Evolutionary conservation across 2,888 invertebrate species (phyloP), one percentile per base, ranked within the genome.

Genomic region (Incurvaria masculella): DNA sequence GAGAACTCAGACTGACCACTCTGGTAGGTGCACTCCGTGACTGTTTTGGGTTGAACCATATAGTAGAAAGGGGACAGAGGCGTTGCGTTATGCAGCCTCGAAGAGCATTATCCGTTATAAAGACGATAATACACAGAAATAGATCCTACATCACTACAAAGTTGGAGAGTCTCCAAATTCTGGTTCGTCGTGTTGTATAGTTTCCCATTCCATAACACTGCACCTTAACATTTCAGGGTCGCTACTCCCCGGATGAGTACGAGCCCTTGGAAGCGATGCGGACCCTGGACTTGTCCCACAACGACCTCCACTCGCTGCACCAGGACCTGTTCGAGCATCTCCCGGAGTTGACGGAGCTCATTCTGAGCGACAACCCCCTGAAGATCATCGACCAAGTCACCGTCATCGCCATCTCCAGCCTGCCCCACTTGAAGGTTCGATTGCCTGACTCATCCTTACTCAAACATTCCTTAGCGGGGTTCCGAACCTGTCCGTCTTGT

Each of bases 281-380:
- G 42, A 72, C 72, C 4, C 68, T 91, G 17, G 81, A 85, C 59
- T 68, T 94, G 51, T 86, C 86, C 0, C 64, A 84, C 61, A 94
- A 94, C 63, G 72, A 80, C 19, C 64, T 93, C 1, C 87, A 89
- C 56, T 81, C 83, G 0, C 64, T 93, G n/a, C 64, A 88, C 58
- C 78, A 76, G 45, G 87, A 90, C 60, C 58, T 91, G 2, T 93
- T 95, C 62, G 87, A 88, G 57, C 91, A 94, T 60, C 66, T 87
- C 3, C 80, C 84, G 0, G 76, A 82, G 44, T 62, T 95, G 33
- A 83, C 85, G 55, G 79, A 81, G 14, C 64, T 95, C 44, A 81
- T 83, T 56, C 69, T 95, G 20, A 84, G 84, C 52, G 81, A 83
- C n/a, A 95, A 95, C 66, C 88, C 88, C 0, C 72, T 95, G 14